phyloP scores from a whole-genome alignment of 2,113 vertebrate species.

The human (Homo sapiens) region GRCh38 chr9:13827001-13827500 shows the following conservation, averaged over 20 bases:
- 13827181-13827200: not conserved
- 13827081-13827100: not conserved
- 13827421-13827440: not conserved
- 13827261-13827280: not conserved
- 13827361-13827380: not conserved
- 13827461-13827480: not conserved
- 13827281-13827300: not conserved
- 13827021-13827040: not conserved
- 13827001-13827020: not conserved
- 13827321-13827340: not conserved
- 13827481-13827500: not conserved
- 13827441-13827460: not conserved
- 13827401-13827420: not conserved
- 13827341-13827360: not conserved
- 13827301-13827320: not conserved
- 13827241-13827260: not conserved
- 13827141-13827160: not conserved
- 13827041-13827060: not conserved
- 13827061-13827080: not conserved
- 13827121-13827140: not conserved
- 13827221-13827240: not conserved
- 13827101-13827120: not conserved
- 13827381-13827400: not conserved
- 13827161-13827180: not conserved
- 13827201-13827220: constrained; percentile 9